Evolutionary conservation across 2,888 invertebrate genomes (phyloP).

Genomic region (Amphipoea oculea): DNA sequence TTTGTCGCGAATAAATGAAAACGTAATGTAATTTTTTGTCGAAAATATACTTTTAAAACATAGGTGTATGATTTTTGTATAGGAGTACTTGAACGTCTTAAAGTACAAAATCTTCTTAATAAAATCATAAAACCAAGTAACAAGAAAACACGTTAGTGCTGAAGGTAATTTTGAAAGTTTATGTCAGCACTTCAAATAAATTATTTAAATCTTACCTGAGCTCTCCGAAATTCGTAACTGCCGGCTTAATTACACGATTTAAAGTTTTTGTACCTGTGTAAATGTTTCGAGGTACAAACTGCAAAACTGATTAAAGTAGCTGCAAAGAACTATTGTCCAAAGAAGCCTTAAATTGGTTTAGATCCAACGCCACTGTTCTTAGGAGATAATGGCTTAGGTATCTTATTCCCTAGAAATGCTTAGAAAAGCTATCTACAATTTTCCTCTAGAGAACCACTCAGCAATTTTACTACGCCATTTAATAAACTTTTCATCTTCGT

Average conservation of each 20-base stretch:
- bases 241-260: conserved; percentile 35
- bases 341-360: conserved; percentile 33
- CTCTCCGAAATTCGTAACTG: conserved; percentile 20
- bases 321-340: conserved; percentile 23
- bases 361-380: conserved; percentile 6
- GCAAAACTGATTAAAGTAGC: conserved; percentile 38
- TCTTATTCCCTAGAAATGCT: conserved; percentile 25
- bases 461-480: conserved; percentile 47
- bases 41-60: background rate
- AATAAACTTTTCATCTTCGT: conserved; percentile 55
- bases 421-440: conserved; percentile 27
- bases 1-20: background rate
- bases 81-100: background rate
- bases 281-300: conserved; percentile 42
- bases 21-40: background rate
- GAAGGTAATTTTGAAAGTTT: background rate
- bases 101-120: background rate
- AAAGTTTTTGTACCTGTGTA: conserved; percentile 43
- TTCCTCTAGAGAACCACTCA: conserved; percentile 24
- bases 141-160: background rate
- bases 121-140: background rate
- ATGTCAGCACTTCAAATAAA: conserved; percentile 13
- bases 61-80: background rate
- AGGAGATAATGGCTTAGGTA: conserved; percentile 25
- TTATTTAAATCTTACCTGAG: conserved; percentile 13